Evolutionary conservation across 2,888 invertebrate genomes (phyloP), one percentile per base, ranked within the genome.

Genomic region (Nymphalis polychloros): DNA sequence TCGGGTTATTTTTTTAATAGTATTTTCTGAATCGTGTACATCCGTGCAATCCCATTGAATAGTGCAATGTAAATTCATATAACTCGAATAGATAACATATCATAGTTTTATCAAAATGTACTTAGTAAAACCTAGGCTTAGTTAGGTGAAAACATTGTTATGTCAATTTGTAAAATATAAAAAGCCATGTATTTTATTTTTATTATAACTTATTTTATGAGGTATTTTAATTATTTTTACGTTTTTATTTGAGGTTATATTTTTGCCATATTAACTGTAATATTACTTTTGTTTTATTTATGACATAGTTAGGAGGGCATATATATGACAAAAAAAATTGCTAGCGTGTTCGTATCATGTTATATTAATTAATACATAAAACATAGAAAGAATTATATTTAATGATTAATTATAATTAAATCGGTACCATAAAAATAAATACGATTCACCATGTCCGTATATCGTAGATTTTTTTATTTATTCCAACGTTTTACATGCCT

Each of bases 51-150:
- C 60, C 65, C 60, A 55, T 55, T 27, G 7, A 53, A 67, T 68
- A 72, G 77, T 80, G 77, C 78, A 80, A 82, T 81, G 76, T 78
- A 77, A 68, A 67, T 68, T 67, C 70, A 71, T 69, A 65, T 73
- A 72, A 70, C 75, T 76, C 81, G 83, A 86, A 88, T 89, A 89
- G 85, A 82, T 85, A 79, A 89, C 89, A 89, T 89, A 89, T 89
- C 89, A 89, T 85, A 88, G 84, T 72, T 62, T 71, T 68, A 71
- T 71, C 61, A 71, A 57, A 66, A 73, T 70, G 64, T 68, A 68
- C 48, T 65, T 65, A 68, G 47, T 64, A 57, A 63, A 63, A 46
- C 55, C 47, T 68, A 72, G 69, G n/a, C n/a, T 53, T 67, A 67
- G 67, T 67, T 67, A 67, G 67, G 62, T 52, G 46, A 67, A 59